Base-by-base conservation (phyloP, 1,140 invertebrate species). In the Atta texana region DNA sequence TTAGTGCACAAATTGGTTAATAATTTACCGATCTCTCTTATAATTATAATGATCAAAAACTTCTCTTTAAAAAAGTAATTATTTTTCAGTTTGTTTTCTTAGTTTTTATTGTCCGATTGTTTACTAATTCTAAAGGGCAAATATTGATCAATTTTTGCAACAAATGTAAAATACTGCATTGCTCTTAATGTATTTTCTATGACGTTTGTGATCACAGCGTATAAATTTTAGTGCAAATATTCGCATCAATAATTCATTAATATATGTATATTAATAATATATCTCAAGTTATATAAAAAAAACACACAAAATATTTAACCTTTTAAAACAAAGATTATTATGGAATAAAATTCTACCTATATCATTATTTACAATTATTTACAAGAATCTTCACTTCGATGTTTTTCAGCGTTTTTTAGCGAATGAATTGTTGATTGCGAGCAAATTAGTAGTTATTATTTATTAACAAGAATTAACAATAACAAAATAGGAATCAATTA, bases 31-130 rank as follows among this genome's bases (percentile, higher is more conserved):
- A 44, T 10, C 18, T 74, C 55, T 57, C 69, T 5, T 24, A 12
- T 61, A 80, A 59, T 82, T 31, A n/a, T 21, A 74, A 66, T 57
- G 51, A 66, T 71, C 24, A 80, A 80, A 21, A 21, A 61, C 14
- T 44, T 44, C 39, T 44, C 10, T 44, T 3, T 12, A 10, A 44
- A 82, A 61, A n/a, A 74, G 31, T 28, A 34, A 39, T 61, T 61
- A 61, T 72, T 74, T 72, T 44, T 4, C 16, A 21, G 8, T 12
- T 24, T 44, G 3, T 14, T 39, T 57, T 71, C 18, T 21, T 16
- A 72, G 1, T 21, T 44, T 44, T 57, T 57, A 12, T 12, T 34
- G 3, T n/a, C 14, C 0, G 12, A 24, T 18, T 69, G 39, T 69
- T 69, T 55, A 10, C 16, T 64, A 34, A 28, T 18, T 69, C 3